Evolutionary conservation across 2,888 invertebrate genomes (phyloP).

Genomic region (Orgyia antiqua): DNA sequence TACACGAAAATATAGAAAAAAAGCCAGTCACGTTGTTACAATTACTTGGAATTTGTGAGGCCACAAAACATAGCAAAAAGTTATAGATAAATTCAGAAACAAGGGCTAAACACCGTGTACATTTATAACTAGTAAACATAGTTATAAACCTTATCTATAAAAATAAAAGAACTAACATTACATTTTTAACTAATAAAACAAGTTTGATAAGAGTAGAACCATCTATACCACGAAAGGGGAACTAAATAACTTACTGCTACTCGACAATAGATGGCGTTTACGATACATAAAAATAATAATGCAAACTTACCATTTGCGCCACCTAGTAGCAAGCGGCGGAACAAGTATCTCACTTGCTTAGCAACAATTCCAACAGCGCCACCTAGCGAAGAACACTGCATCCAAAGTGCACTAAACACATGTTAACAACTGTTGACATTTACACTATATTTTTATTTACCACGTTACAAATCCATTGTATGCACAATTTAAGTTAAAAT

Average conservation of each 20-base stretch:
- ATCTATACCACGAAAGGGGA: too few species aligned
- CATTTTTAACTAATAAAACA: too few species aligned
- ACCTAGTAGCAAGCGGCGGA: slow-evolving; percentile 51
- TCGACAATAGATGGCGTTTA: slow-evolving; percentile 26
- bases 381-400: slow-evolving; percentile 69
- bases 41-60: slow-evolving; percentile 1
- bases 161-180: too few species aligned
- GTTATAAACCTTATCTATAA: too few species aligned
- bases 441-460: slow-evolving; percentile 23
- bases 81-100: too few species aligned
- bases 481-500: slow-evolving; percentile 37
- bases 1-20: slow-evolving; percentile 3
- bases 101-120: too few species aligned
- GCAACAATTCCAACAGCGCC: slow-evolving; percentile 57
- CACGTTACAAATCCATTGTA: slow-evolving; percentile 44
- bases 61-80: too few species aligned
- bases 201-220: slow-evolving; percentile 26
- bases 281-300: slow-evolving; percentile 9
- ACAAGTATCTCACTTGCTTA: slow-evolving; percentile 43
- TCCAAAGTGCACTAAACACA: slow-evolving; percentile 64
- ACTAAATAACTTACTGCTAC: slow-evolving; percentile 9
- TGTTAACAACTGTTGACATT: slow-evolving; percentile 30
- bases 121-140: too few species aligned
- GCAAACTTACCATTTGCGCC: slow-evolving; percentile 54
- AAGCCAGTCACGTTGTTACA: too few species aligned